Evolutionary conservation across 2,113 vertebrate species (phyloP).

Genomic region (Corythornis vintsioides): DNA sequence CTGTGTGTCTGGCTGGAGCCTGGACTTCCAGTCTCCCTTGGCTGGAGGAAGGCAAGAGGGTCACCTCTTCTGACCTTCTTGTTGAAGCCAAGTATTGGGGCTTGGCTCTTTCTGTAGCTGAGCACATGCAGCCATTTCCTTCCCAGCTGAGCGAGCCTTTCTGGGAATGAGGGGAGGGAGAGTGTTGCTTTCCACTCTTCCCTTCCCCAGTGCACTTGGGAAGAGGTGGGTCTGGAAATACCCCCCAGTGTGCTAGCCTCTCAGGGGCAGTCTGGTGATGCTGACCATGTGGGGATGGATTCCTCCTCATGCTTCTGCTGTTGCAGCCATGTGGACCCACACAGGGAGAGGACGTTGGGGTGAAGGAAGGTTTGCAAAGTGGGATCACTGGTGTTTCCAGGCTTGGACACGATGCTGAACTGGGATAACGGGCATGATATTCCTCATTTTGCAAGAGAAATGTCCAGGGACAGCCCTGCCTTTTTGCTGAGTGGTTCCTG

Average conservation of each 20-base stretch:
- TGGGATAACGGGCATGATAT: accelerated
- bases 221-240: neutral
- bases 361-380: neutral
- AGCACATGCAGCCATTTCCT: neutral
- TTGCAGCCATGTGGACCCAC: neutral
- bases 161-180: neutral
- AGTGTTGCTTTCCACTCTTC: neutral
- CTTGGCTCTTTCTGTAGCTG: neutral
- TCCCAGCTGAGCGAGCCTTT: neutral
- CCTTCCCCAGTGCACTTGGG: neutral
- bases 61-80: neutral
- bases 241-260: accelerated
- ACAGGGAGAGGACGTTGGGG: accelerated
- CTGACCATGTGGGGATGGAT: accelerated
- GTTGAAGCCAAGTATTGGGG: neutral
- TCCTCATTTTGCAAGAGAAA: neutral
- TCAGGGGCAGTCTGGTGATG: accelerated
- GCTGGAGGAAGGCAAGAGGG: neutral
- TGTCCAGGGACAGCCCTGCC: neutral
- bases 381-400: neutral
- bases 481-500: neutral
- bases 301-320: neutral
- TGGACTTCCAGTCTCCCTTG: neutral
- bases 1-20: neutral
- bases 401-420: accelerated